Evolutionary conservation across 2,888 invertebrate genomes (phyloP), one percentile per base, ranked within the genome.

Genomic region (Toxonevra muliebris): DNA sequence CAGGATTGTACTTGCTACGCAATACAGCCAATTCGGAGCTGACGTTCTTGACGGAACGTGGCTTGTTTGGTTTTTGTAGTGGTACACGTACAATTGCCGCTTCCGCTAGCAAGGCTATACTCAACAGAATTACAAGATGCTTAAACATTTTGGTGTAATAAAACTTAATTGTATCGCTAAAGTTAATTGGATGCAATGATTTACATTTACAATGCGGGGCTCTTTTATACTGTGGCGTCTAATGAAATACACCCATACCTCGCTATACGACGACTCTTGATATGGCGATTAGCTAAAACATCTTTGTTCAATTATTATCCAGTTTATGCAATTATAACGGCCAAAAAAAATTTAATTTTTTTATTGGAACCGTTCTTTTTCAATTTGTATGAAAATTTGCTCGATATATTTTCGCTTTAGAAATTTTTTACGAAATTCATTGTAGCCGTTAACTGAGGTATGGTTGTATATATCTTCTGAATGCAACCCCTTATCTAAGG

Each of bases 1-100:
- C 61, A 10, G 43, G 12, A 1, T 58, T 48, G 8, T 79, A 67
- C 41, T 76, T 78, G 9, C 70, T 65, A 12, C 62, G 69, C 30
- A 77, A 13, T 48, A 69, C 50, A 0, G 53, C 40, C 59, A 71
- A 17, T 19, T 75, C 76, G 1, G 74, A 66, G 11, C 8, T 55
- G 1, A 77, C 57, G 52, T 70, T 61, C 55, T 68, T 69, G n/a
- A 65, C 43, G 10, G 62, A 59, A 10, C 65, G 65, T n/a, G 42
- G 41, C n/a, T 61, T 13, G 11, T 19, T 40, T 0, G 40, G 17
- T 17, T 66, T 69, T 30, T 65, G 55, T 59, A 69, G 20, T 7
- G 70, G 61, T 53, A 70, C 53, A 15, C 66, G 67, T 1, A 73
- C 67, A 2, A 71, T 19, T n/a, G 68, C 66, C 40, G 72, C 73